phyloP scores from a whole-genome alignment of 2,113 vertebrate genomes.

The Boulengeromyrus knoepffleri region DNA sequence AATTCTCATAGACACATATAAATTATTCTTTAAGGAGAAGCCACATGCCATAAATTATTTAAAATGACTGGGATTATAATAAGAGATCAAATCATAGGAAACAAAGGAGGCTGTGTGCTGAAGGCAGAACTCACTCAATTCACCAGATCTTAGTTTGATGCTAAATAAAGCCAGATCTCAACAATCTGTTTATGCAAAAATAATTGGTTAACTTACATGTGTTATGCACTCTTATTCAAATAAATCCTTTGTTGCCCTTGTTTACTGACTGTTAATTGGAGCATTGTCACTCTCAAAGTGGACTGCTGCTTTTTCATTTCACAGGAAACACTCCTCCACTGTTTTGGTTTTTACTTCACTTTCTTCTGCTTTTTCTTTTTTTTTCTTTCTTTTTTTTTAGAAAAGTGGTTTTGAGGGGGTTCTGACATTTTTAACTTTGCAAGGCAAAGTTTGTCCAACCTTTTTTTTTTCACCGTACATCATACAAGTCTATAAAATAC shows the following conservation, averaged over 20 bases:
- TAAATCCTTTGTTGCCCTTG: constrained; percentile 21
- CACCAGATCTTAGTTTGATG: constrained; percentile 67
- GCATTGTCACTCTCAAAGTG: constrained; percentile 6
- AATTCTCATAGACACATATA: constrained; percentile 73
- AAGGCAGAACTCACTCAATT: constrained; percentile 63
- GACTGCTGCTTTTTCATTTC: constrained; percentile 16
- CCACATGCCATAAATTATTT: constrained; percentile 74
- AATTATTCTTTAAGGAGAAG: constrained; percentile 78
- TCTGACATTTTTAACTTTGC: constrained; percentile 16
- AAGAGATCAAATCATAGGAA: constrained; percentile 72
- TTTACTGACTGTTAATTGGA: constrained; percentile 27
- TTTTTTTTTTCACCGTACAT: not conserved
- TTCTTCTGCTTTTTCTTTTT: not conserved
- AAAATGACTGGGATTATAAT: constrained; percentile 75
- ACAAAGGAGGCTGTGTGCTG: constrained; percentile 67
- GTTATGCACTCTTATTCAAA: constrained; percentile 31
- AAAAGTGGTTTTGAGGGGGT: not conserved
- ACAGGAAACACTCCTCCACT: constrained; percentile 1
- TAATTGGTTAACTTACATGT: constrained; percentile 62
- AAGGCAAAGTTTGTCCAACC: not conserved
- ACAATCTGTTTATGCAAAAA: constrained; percentile 67
- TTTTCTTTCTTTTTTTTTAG: not conserved
- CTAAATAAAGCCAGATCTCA: constrained; percentile 48
- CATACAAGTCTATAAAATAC: not conserved
- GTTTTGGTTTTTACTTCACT: not conserved